These are phyloP conservation scores for Oxycera nigricornis DNA, from an alignment of 2,888 invertebrate species.

Conservation along the genomic window DNA sequence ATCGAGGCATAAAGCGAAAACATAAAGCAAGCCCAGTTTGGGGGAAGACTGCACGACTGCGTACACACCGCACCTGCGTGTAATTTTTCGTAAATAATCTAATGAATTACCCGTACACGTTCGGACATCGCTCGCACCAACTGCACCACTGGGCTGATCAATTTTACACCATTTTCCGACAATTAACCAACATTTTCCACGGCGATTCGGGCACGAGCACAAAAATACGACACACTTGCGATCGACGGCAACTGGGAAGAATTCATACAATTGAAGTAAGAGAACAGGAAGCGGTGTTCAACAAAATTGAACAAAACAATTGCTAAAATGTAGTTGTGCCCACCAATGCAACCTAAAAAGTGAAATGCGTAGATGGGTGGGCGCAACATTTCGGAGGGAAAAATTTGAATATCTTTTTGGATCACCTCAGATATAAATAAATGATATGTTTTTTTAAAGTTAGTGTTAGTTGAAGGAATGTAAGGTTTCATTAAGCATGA, in stretches of 20 bases:
- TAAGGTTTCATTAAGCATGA: no score
- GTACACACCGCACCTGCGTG: conserved; percentile 98
- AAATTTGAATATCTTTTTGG: no score
- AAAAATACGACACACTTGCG: conserved; percentile 52
- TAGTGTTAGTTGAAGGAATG: no score
- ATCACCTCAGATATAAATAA: no score
- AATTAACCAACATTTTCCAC: conserved; percentile 53
- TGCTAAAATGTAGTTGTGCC: no score
- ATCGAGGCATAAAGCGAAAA: conserved; percentile 36
- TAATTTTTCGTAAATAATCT: conserved; percentile 62
- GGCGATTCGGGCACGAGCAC: conserved; percentile 47
- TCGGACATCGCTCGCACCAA: conserved; percentile 48
- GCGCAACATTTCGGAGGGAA: no score
- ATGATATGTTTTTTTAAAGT: no score
- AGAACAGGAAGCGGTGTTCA: no score
- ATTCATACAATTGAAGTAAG: conserved; percentile 45
- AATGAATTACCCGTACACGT: conserved; percentile 51
- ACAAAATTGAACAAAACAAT: no score
- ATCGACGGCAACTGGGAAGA: conserved; percentile 42
- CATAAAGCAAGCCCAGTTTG: conserved; percentile 85
- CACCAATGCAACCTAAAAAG: no score
- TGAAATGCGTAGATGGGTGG: no score
- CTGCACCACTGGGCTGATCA: conserved; percentile 29
- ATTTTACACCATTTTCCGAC: conserved; percentile 48
- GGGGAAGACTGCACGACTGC: conserved; percentile 87